phyloP scores from a whole-genome alignment of 2,797 vertebrate genomes.

The Mareca penelope region DNA sequence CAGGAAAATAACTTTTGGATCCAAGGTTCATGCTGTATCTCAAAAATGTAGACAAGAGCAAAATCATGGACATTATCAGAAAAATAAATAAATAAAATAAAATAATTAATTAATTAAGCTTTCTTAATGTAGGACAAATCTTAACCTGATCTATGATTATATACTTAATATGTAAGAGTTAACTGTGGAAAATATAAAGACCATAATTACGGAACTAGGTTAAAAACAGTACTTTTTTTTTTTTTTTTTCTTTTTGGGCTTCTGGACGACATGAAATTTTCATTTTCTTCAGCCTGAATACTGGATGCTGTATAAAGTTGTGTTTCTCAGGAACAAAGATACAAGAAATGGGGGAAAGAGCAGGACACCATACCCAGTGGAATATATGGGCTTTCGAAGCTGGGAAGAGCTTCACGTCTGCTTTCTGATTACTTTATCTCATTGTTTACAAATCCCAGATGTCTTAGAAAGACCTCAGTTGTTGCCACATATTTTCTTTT shows the following conservation, averaged over 20 bases:
- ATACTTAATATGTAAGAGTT: not conserved
- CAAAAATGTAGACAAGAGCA: not conserved
- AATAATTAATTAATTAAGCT: not conserved
- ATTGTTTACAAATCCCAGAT: conserved; percentile 19
- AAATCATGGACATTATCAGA: not conserved
- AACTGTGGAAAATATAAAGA: not conserved
- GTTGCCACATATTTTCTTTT: not conserved
- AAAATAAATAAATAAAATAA: not conserved
- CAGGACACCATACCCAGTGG: not conserved
- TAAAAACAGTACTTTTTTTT: rapidly evolving
- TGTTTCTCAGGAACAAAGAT: not conserved
- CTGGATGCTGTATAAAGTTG: not conserved
- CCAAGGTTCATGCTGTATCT: not conserved
- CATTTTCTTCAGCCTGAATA: not conserved
- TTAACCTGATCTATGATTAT: not conserved
- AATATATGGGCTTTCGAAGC: not conserved
- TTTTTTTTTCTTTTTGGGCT: not conserved
- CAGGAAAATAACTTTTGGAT: not conserved
- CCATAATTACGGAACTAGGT: not conserved
- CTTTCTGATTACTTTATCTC: conserved; percentile 12
- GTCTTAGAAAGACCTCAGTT: not conserved
- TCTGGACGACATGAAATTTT: not conserved
- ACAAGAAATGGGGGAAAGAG: not conserved
- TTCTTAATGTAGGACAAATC: not conserved
- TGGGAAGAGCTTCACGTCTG: not conserved